These are phyloP conservation scores for Sebastes diploproa DNA, from an alignment of 2,797 vertebrate species.

Conservation along the genomic window DNA sequence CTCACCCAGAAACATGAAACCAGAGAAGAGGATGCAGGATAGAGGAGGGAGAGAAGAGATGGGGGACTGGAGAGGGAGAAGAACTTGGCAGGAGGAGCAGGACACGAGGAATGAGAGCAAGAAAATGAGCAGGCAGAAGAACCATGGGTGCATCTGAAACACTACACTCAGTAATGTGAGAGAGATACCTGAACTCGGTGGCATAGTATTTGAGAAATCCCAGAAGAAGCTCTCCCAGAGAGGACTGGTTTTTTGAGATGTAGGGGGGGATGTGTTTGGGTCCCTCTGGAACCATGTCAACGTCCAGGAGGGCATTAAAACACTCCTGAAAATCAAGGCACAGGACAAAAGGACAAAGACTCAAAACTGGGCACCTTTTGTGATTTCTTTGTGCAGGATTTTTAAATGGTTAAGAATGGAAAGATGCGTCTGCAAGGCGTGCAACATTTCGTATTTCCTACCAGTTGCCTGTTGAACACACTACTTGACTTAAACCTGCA, in stretches of 20 bases:
- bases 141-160: conserved; percentile 7
- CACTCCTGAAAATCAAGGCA: conserved; percentile 82
- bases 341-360: not conserved
- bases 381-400: not conserved
- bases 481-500: not conserved
- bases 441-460: not conserved
- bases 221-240: conserved; percentile 90
- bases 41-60: conserved; percentile 36
- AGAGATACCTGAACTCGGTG: conserved; percentile 90
- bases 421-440: not conserved
- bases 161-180: not conserved
- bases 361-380: not conserved
- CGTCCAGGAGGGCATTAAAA: conserved; percentile 85
- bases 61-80: conserved; percentile 10
- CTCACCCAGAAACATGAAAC: conserved; percentile 79
- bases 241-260: conserved; percentile 88
- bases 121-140: conserved; percentile 28
- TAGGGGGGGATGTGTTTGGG: conserved; percentile 86
- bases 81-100: conserved; percentile 15
- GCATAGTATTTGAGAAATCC: conserved; percentile 96
- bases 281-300: conserved; percentile 88
- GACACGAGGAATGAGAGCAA: conserved; percentile 24
- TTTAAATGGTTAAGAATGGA: not conserved
- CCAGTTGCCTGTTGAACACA: not conserved
- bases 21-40: conserved; percentile 60